phyloP scores from a whole-genome alignment of 1,140 invertebrate species.

The Sitobion miscanthi region DNA sequence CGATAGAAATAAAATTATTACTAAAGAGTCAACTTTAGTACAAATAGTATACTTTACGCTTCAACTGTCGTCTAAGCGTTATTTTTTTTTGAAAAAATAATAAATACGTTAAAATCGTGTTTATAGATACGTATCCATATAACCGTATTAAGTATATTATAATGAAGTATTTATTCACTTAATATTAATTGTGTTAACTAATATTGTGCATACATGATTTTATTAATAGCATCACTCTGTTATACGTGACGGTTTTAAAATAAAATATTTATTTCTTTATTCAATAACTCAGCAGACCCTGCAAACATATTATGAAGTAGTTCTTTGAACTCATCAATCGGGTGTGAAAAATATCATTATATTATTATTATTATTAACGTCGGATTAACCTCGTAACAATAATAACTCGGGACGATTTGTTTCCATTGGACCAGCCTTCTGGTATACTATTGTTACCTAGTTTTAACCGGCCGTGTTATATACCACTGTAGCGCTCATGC shows the following conservation, averaged over 20 bases:
- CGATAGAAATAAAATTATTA: too few species aligned
- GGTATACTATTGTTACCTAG: background rate
- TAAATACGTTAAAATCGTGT: too few species aligned
- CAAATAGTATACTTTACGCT: too few species aligned
- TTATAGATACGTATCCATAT: background rate
- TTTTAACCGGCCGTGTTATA: background rate
- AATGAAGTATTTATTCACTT: background rate
- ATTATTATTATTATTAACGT: background rate
- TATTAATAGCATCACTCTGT: background rate
- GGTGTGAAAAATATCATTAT: background rate
- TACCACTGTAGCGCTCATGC: conserved; percentile 86
- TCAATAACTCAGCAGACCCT: background rate
- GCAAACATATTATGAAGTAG: background rate
- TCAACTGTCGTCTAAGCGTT: too few species aligned
- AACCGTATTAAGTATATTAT: background rate
- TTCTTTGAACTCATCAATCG: background rate
- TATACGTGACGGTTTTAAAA: background rate
- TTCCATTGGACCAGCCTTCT: background rate
- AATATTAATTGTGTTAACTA: background rate
- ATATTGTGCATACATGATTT: too few species aligned
- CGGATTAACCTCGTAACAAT: background rate
- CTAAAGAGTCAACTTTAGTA: too few species aligned
- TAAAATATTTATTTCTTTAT: background rate
- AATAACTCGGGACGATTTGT: background rate
- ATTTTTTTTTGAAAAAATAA: background rate